Evolutionary conservation across 2,797 vertebrate genomes (phyloP).

Genomic region (Clarias fuscus): DNA sequence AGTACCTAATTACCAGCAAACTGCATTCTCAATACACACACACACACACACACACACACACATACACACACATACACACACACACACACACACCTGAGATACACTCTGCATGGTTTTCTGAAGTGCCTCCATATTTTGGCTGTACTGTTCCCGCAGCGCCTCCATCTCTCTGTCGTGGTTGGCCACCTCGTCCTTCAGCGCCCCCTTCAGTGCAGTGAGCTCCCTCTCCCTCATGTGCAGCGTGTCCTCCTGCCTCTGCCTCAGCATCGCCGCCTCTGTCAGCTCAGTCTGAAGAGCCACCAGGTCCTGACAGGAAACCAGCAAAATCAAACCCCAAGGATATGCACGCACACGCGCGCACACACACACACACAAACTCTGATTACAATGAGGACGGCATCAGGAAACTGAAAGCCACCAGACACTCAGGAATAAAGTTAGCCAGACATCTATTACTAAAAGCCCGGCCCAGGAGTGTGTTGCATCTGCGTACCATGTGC

Average conservation of each 20-base stretch:
- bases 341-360: no score
- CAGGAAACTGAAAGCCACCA: background rate
- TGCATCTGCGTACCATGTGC: slow-evolving; percentile 60
- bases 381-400: background rate
- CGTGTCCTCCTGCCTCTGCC: slow-evolving; percentile 81
- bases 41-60: background rate
- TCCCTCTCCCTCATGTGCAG: slow-evolving; percentile 85
- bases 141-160: slow-evolving; percentile 82
- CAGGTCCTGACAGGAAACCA: slow-evolving; percentile 76
- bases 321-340: background rate
- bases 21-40: background rate
- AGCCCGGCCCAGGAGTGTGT: background rate
- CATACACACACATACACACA: background rate
- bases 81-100: slow-evolving; percentile 71
- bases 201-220: slow-evolving; percentile 89
- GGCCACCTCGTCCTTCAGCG: slow-evolving; percentile 91
- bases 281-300: slow-evolving; percentile 79
- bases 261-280: slow-evolving; percentile 74
- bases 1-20: no score
- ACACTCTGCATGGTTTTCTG: slow-evolving; percentile 83
- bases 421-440: background rate
- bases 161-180: slow-evolving; percentile 88
- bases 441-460: background rate
- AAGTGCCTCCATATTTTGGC: slow-evolving; percentile 82
- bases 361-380: no score